phyloP scores from a whole-genome alignment of 2,113 vertebrate species.

The Ceuthmochares aereus region DNA sequence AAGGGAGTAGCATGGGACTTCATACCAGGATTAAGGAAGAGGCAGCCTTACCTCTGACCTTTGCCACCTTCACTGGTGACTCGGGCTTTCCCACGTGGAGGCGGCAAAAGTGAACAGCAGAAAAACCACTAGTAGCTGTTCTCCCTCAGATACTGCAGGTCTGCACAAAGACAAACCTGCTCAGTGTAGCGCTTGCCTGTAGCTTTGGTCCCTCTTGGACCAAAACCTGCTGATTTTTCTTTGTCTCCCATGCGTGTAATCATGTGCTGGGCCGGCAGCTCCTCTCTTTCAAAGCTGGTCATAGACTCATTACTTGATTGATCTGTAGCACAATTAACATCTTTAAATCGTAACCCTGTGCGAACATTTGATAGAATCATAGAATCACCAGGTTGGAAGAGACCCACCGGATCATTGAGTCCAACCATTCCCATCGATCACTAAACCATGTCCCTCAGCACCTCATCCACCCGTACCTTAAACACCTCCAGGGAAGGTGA shows the following conservation, averaged over 20 bases:
- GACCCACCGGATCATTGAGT: too few relatives aligned
- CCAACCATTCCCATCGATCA: too few relatives aligned
- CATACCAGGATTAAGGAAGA: too few relatives aligned
- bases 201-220: not conserved
- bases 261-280: not conserved
- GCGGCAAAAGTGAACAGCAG: not conserved
- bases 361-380: too few relatives aligned
- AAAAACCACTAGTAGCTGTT: not conserved
- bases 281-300: not conserved
- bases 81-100: not conserved
- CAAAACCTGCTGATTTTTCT: not conserved
- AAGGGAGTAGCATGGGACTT: too few relatives aligned
- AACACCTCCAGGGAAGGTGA: too few relatives aligned
- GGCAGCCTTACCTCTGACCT: not conserved
- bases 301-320: too few relatives aligned
- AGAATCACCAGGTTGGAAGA: too few relatives aligned
- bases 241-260: rapidly evolving
- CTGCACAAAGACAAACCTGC: not conserved
- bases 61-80: not conserved
- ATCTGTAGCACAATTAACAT: too few relatives aligned
- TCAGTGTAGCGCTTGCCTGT: not conserved
- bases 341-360: too few relatives aligned
- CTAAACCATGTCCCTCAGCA: too few relatives aligned
- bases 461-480: too few relatives aligned
- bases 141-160: not conserved